A percentile compares a stretch with the other conserved stretches of the same genome.
These are phyloP conservation scores for Dendrolimus punctatus DNA, from an alignment of 1,140 invertebrate genomes.

Conservation along the genomic window DNA sequence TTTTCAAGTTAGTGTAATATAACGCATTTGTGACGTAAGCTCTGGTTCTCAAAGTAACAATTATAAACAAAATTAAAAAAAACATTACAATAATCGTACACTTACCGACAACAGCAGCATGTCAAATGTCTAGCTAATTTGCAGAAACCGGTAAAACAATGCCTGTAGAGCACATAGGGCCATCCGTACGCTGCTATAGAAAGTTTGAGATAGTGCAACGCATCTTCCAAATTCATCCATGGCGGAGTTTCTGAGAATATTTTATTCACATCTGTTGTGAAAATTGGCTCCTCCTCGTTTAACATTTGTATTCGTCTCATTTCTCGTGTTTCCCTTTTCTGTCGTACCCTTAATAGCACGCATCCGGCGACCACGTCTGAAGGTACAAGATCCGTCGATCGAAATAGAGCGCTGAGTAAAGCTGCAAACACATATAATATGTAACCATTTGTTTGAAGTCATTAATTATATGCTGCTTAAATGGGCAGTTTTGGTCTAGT, in stretches of 20 bases:
- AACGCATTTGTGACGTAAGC: too few species aligned
- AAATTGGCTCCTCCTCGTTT: slow-evolving; percentile 77
- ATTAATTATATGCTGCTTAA: too few species aligned
- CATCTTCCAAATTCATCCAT: slow-evolving; percentile 87
- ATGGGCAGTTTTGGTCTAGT: too few species aligned
- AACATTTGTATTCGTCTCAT: slow-evolving; percentile 79
- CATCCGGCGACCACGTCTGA: slow-evolving; percentile 92
- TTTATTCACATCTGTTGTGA: slow-evolving; percentile 75
- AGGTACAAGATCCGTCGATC: slow-evolving; percentile 89
- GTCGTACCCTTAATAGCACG: slow-evolving; percentile 82
- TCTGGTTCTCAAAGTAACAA: too few species aligned
- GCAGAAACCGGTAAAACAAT: slow-evolving; percentile 83
- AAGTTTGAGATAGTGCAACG: slow-evolving; percentile 83
- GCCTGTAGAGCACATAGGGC: slow-evolving; percentile 87
- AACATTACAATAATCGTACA: slow-evolving; percentile 9
- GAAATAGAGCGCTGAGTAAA: slow-evolving; percentile 81
- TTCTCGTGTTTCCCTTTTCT: slow-evolving; percentile 81
- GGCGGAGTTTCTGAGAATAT: slow-evolving; percentile 76
- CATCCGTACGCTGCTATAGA: slow-evolving; percentile 92
- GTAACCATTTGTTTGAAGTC: not conserved
- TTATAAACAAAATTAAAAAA: not conserved
- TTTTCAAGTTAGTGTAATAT: too few species aligned
- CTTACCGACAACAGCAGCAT: slow-evolving; percentile 84
- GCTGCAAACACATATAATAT: slow-evolving; percentile 60
- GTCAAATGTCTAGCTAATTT: slow-evolving; percentile 79